These are phyloP conservation scores for Molossus alvarezi DNA, from an alignment of 2,797 vertebrate genomes.

Conservation along the genomic window DNA sequence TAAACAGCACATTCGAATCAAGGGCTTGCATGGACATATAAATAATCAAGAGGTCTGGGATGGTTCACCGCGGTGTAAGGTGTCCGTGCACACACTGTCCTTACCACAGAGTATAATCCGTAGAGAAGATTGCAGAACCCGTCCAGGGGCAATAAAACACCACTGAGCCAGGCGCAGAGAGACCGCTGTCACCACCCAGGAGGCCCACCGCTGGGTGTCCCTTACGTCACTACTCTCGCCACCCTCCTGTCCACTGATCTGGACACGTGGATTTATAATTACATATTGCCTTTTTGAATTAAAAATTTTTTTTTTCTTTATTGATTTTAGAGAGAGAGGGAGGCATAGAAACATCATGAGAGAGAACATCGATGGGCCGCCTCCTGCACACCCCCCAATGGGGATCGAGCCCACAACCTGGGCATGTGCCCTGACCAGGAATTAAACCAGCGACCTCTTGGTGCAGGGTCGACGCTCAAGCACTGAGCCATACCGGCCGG, in stretches of 20 bases:
- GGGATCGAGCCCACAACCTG: neutral
- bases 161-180: neutral
- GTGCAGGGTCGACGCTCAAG: neutral
- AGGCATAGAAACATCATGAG: no score
- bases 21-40: neutral
- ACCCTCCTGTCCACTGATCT: neutral
- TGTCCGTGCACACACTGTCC: neutral
- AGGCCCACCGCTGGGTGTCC: rapidly evolving
- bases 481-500: no score
- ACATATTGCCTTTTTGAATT: neutral
- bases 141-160: neutral
- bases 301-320: no score
- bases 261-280: neutral
- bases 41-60: neutral
- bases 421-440: neutral
- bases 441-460: neutral
- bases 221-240: neutral
- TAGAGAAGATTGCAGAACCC: neutral
- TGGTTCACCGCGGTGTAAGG: neutral
- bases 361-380: neutral
- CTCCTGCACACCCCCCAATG: neutral
- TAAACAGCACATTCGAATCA: neutral
- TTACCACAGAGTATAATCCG: neutral
- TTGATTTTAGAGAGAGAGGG: no score
- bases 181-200: neutral